A percentile compares a stretch with the other conserved stretches of the same genome.
Conservation (phyloP, 2,113 vertebrate species). For the Cathartes aura region DNA sequence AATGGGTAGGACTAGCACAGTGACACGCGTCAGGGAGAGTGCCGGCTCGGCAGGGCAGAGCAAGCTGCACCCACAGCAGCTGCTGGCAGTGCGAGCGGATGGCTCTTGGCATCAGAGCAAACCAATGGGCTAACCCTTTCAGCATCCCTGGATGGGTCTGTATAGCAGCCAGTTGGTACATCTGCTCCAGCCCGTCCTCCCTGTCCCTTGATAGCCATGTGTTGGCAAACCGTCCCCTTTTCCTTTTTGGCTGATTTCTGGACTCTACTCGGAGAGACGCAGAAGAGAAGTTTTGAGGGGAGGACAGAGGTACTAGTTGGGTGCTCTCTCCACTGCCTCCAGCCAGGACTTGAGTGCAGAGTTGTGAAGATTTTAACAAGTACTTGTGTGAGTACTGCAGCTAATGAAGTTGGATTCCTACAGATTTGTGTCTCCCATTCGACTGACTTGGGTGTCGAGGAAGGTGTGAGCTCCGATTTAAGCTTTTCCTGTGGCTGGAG, state of each 20-base stretch:
- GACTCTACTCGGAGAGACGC: accelerated
- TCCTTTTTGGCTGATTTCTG: not conserved
- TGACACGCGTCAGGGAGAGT: not conserved
- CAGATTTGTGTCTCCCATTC: not conserved
- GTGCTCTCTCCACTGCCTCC: not conserved
- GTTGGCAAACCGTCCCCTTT: not conserved
- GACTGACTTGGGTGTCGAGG: not conserved
- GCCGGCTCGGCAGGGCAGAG: not conserved
- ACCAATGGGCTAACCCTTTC: not conserved
- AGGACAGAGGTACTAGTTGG: not conserved
- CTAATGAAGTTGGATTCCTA: not conserved
- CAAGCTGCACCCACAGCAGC: not conserved
- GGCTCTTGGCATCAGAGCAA: not conserved
- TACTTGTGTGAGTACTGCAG: not conserved
- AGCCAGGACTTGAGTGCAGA: not conserved
- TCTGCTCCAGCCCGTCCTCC: not conserved
- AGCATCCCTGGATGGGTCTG: not conserved
- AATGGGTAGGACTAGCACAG: not conserved
- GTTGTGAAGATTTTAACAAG: not conserved
- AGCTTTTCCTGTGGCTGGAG: constrained; percentile 8
- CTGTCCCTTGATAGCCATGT: not conserved
- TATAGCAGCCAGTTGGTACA: not conserved
- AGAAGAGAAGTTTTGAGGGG: accelerated
- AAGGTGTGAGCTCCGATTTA: constrained; percentile 27
- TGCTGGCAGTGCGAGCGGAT: not conserved